Base-by-base conservation (phyloP, 1,140 invertebrate genomes). In the Bombus waltoni region DNA sequence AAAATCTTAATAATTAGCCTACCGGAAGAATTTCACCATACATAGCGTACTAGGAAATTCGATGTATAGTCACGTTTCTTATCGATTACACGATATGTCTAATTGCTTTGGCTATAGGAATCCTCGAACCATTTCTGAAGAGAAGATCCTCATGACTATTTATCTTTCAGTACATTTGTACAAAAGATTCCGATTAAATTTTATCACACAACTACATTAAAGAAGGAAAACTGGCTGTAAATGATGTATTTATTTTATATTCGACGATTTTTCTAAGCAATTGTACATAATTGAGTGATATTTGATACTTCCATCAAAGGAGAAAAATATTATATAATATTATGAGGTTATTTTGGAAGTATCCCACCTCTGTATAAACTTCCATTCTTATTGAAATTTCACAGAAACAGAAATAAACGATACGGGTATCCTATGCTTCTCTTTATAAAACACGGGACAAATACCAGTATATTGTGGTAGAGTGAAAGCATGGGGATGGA, bases 1-100 rank as follows among this genome's bases (percentile, higher is more conserved):
- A 47, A 87, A 88, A 83, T 35, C 15, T 57, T 83, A 59, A 86
- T 68, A 79, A 88, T 88, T 77, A 88, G 42, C 40, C 42, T n/a
- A 18, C 25, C 35, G 65, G 42, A 66, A 70, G 59, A 2, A 44
- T 2, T 47, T 11, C 38, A 1, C 22, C 40, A 2, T 22, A 28
- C 47, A 32, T 57, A 70, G 22, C 70, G n/a, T 35, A 8, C 42
- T 22, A 28, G 83, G 22, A 22, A 73, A 81, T 75, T 86, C 85
- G 32, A 76, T 47, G 62, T 35, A n/a, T 13, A 28, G 47, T 2
- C 32, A 6, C 28, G 15, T 81, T 44, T 13, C 53, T 44, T 25
- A 1, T 25, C 70, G n/a, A 53, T 28, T 22, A 18, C 28, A 13
- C 42, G 8, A 22, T 47, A 22, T 22, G 15, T n/a, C 10, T 73